Percentiles rank a stretch among this genome's conserved stretches.
These are phyloP conservation scores for Sesia bembeciformis DNA, from an alignment of 2,888 invertebrate species.

Conservation along the genomic window DNA sequence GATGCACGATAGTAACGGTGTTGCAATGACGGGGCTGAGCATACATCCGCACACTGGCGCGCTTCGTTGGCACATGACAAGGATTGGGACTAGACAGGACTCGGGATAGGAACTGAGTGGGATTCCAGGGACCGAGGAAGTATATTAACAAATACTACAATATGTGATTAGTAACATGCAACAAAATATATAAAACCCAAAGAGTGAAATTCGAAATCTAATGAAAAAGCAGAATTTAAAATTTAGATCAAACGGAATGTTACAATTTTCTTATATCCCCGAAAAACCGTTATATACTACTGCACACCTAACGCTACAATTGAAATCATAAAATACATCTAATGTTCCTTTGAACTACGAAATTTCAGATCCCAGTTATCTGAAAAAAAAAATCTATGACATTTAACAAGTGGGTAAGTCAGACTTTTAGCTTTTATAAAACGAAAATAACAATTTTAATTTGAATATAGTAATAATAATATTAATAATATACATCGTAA, in stretches of 20 bases:
- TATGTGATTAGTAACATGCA: slow-evolving; percentile 17
- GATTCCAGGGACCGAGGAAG: slow-evolving; percentile 35
- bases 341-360: slow-evolving; percentile 49
- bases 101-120: slow-evolving; percentile 49
- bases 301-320: slow-evolving; percentile 44
- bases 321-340: slow-evolving; percentile 46
- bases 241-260: slow-evolving; percentile 63
- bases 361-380: slow-evolving; percentile 53
- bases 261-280: slow-evolving; percentile 48
- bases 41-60: slow-evolving; percentile 38
- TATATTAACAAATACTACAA: slow-evolving; percentile 18
- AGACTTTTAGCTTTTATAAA: slow-evolving; percentile 70
- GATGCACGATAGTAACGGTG: too few relatives aligned
- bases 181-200: slow-evolving; percentile 15
- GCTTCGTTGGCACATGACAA: slow-evolving; percentile 67
- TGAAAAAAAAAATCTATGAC: slow-evolving; percentile 49
- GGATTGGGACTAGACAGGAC: slow-evolving; percentile 68
- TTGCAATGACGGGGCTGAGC: not conserved
- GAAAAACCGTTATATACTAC: slow-evolving; percentile 37
- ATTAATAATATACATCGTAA: slow-evolving; percentile 60
- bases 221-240: slow-evolving; percentile 37
- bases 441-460: slow-evolving; percentile 66
- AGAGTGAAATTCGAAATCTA: slow-evolving; percentile 10
- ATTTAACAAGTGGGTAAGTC: slow-evolving; percentile 66
- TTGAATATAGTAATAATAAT: slow-evolving; percentile 56